Evolutionary conservation across 1,140 invertebrate genomes (phyloP).

Genomic region (Ericerus pela): DNA sequence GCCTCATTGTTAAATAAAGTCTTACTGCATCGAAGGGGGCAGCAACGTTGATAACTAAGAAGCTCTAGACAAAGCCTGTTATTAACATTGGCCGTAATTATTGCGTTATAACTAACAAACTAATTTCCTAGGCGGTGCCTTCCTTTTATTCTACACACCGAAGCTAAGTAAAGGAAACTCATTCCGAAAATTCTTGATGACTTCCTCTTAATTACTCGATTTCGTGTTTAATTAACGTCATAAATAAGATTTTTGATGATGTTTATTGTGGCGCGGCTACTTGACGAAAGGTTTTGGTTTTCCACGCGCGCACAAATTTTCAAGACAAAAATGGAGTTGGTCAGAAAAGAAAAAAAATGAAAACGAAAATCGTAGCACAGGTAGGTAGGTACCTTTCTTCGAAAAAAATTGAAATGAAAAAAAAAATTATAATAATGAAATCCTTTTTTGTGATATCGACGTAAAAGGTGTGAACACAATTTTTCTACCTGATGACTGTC

Average conservation of each 20-base stretch:
- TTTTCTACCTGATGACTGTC: too few relatives aligned
- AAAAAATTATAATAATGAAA: too few relatives aligned
- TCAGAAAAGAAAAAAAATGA: too few relatives aligned
- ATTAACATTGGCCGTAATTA: slow-evolving; percentile 6
- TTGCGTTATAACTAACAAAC: slow-evolving; percentile 4
- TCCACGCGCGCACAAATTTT: too few relatives aligned
- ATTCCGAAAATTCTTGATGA: not conserved
- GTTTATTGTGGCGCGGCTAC: not conserved
- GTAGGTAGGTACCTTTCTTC: too few relatives aligned
- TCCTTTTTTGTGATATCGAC: too few relatives aligned
- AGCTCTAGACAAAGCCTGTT: not conserved
- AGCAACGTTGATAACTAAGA: not conserved
- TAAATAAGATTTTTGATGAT: not conserved
- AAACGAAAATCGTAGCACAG: too few relatives aligned
- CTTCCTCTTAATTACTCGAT: slow-evolving; percentile 7
- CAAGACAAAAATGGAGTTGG: too few relatives aligned
- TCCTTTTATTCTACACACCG: not conserved
- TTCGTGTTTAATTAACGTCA: not conserved
- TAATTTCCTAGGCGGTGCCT: not conserved
- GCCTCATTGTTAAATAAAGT: not conserved
- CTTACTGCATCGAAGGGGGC: not conserved
- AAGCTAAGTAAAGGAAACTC: not conserved
- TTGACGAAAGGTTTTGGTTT: not conserved
- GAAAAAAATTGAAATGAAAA: too few relatives aligned
- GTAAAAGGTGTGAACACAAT: too few relatives aligned